A percentile compares a stretch with the other conserved stretches of the same genome.
Conservation (phyloP, 2,888 invertebrate species). For the Bruchidius siliquastri region DNA sequence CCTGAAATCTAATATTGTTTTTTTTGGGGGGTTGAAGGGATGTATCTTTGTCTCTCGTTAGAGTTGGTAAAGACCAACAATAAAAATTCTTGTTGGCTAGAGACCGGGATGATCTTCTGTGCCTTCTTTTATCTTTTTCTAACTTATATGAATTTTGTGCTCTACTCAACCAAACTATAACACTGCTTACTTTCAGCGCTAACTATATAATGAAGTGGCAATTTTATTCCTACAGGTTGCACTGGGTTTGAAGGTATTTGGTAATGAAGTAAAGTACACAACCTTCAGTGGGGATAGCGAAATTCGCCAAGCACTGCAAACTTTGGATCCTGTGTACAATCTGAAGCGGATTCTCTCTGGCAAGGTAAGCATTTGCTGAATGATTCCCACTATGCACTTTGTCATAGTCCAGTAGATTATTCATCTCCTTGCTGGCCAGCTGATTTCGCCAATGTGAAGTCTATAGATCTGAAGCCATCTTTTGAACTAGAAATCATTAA, state of each 20-base stretch:
- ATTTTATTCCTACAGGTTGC: constrained; percentile 44
- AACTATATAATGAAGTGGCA: neutral
- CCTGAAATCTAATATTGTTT: too few species aligned
- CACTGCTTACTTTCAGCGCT: neutral
- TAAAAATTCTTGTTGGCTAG: too few species aligned
- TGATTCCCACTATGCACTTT: neutral
- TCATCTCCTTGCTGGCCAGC: neutral
- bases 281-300: constrained; percentile 69
- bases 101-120: too few species aligned
- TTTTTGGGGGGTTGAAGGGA: too few species aligned
- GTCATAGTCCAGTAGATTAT: neutral
- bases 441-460: too few species aligned
- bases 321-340: constrained; percentile 65
- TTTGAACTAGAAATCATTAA: too few species aligned
- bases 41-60: too few species aligned
- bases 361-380: constrained; percentile 51
- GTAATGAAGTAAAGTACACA: constrained; percentile 80
- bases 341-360: constrained; percentile 72
- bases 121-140: too few species aligned
- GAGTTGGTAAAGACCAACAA: too few species aligned
- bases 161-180: neutral
- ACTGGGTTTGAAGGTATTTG: constrained; percentile 73
- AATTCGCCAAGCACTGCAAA: constrained; percentile 58
- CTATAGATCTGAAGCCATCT: too few species aligned
- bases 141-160: too few species aligned